Base-by-base conservation (phyloP, 2,797 vertebrate species). In the Premnoplex brunnescens region DNA sequence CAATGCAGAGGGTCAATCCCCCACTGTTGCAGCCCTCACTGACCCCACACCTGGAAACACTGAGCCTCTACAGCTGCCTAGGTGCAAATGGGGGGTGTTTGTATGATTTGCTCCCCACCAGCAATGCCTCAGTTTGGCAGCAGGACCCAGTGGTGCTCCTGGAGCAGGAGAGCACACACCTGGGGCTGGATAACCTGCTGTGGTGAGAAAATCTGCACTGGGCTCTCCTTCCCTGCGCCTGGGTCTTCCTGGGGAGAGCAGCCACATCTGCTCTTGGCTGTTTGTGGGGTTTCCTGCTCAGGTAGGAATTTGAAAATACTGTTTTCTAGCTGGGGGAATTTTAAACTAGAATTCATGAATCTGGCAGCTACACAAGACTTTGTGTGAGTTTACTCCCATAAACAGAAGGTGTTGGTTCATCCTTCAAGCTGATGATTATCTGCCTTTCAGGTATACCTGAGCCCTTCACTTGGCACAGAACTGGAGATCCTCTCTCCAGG, bases 1-100 rank as follows among this genome's bases (percentile, higher is more conserved):
- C 58, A 60, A 1, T 7, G 56, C 39, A 63, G 76, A 52, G 28
- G 28, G 48, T 41, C 0, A 0, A 23, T 52, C 32, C 17, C 1
- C 44, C 44, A 46, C 44, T 21, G 44, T 46, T 46, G 44, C 44
- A 46, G 59, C 67, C 32, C 55, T 79, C 14, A 8, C 54, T 60
- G 62, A 54, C 72, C 41, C 44, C 51, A 56, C 63, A 75, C 49
- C 44, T 59, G 27, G 83, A 82, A 79, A 54, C 4, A 2, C 43
- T 16, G 68, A 62, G 48, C 39, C 51, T 67, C 84, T 58, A 8
- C 64, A 93, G 44, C 76, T 73, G 51, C 34, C 68, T 9, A n/a
- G 64, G 4, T 66, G 27, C 23, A 46, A 9, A 21, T 10, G 41
- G 41, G 17, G 14, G 41, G 2, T 46, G 11, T 67, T 78, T 48